Conservation (phyloP, 2,888 invertebrate genomes). For the Opisthograptis luteolata region DNA sequence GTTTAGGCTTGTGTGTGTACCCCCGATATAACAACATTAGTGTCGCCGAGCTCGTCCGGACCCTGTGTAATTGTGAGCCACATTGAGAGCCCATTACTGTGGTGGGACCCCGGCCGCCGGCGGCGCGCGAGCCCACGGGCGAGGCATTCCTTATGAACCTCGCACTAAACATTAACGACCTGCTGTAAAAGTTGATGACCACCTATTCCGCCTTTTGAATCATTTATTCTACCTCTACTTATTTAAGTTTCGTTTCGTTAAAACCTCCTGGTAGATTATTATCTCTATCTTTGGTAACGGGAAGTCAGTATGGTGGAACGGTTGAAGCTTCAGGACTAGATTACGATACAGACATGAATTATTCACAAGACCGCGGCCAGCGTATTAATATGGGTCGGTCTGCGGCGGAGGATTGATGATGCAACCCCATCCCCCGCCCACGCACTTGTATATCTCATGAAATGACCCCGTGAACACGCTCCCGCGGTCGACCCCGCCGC, state of each 20-base stretch:
- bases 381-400: constrained; percentile 7
- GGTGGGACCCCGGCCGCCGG: neutral
- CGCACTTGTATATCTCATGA: constrained; percentile 20
- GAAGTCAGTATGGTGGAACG: neutral
- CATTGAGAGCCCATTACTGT: neutral
- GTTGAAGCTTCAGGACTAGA: neutral
- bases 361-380: constrained; percentile 6
- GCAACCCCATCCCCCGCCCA: neutral
- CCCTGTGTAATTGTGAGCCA: neutral
- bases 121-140: neutral
- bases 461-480: constrained; percentile 13
- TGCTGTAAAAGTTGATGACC: constrained; percentile 8
- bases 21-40: constrained; percentile 4
- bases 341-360: constrained; percentile 8
- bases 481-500: neutral
- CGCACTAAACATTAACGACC: constrained; percentile 18
- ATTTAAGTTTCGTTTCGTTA: too few relatives aligned
- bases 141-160: constrained; percentile 2
- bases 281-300: too few relatives aligned
- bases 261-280: too few relatives aligned
- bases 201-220: neutral
- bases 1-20: too few relatives aligned
- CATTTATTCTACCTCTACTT: neutral
- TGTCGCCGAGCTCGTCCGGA: neutral
- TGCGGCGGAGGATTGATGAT: constrained; percentile 5